A percentile compares a stretch with the other conserved stretches of the same genome.
These are phyloP conservation scores for Cassiopea xamachana DNA, from an alignment of 30 jellyfish, hydroid and myxozoan species.

Conservation along the genomic window DNA sequence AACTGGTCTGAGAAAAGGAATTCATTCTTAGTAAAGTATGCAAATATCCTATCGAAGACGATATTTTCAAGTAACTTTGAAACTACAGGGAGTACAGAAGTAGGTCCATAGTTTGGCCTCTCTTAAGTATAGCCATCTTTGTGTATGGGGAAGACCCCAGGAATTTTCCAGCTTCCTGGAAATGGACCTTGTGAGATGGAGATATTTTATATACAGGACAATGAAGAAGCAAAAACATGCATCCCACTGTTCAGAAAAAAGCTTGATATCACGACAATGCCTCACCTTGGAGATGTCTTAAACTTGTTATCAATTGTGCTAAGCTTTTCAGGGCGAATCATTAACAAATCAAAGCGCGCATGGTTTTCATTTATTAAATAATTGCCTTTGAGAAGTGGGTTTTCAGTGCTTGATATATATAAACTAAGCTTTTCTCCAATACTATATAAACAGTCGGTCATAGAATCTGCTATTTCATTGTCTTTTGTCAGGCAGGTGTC, in stretches of 20 bases:
- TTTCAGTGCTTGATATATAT: slow-evolving; percentile 1
- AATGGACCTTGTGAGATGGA: too few species aligned
- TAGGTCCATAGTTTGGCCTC: slow-evolving; percentile 28
- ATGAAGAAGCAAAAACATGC: slow-evolving; percentile 41
- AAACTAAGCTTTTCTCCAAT: too few species aligned
- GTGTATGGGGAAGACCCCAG: slow-evolving; percentile 27
- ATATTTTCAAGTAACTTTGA: slow-evolving; percentile 21
- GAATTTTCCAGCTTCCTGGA: slow-evolving; percentile 38
- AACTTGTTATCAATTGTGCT: too few species aligned
- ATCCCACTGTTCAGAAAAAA: slow-evolving; percentile 27
- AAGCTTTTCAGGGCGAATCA: too few species aligned
- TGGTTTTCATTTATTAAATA: too few species aligned
- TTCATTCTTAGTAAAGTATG: slow-evolving; percentile 9
- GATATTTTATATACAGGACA: slow-evolving; percentile 29
- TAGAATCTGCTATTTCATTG: too few species aligned
- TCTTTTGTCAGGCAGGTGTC: too few species aligned
- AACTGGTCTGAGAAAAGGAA: slow-evolving; percentile 11
- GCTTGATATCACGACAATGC: slow-evolving; percentile 41
- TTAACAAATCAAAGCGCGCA: too few species aligned
- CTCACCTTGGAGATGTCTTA: background rate
- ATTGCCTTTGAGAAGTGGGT: background rate
- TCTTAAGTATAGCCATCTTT: slow-evolving; percentile 39
- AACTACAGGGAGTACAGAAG: slow-evolving; percentile 26
- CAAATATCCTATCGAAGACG: slow-evolving; percentile 11
- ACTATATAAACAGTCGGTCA: too few species aligned